These are phyloP conservation scores for Microcebus tavaratra DNA, from an alignment of 2,113 vertebrate species.

Conservation along the genomic window DNA sequence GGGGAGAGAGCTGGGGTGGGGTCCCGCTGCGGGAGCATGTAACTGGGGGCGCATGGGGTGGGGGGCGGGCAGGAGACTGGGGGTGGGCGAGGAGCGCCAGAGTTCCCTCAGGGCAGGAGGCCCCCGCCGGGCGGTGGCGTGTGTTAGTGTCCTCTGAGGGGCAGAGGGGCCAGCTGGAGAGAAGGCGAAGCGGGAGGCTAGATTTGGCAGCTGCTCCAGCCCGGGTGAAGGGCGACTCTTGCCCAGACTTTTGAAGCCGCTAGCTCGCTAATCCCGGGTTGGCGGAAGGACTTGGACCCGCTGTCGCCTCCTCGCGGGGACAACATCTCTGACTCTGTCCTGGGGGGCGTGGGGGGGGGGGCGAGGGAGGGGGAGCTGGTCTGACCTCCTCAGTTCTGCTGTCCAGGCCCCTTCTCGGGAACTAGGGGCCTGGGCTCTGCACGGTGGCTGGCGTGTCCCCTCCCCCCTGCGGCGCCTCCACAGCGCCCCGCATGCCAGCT, in stretches of 20 bases:
- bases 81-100: not conserved
- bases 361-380: no score
- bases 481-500: not conserved
- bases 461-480: not conserved
- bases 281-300: not conserved
- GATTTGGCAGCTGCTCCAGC: conserved; percentile 54
- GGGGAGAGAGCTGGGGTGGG: not conserved
- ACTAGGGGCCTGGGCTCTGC: no score
- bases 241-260: not conserved
- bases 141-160: conserved; percentile 35
- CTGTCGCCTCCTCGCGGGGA: not conserved
- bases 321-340: no score
- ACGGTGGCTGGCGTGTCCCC: no score
- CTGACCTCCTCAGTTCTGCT: not conserved
- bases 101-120: not conserved
- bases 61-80: not conserved
- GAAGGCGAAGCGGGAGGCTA: conserved; percentile 65
- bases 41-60: no score
- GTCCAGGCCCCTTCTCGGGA: not conserved
- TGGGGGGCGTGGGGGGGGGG: not conserved
- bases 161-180: not conserved
- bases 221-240: not conserved
- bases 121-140: not conserved
- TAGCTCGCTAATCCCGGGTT: not conserved
- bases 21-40: not conserved